These are phyloP conservation scores for Nycticebus coucang DNA, from an alignment of 2,113 vertebrate species.

Conservation along the genomic window DNA sequence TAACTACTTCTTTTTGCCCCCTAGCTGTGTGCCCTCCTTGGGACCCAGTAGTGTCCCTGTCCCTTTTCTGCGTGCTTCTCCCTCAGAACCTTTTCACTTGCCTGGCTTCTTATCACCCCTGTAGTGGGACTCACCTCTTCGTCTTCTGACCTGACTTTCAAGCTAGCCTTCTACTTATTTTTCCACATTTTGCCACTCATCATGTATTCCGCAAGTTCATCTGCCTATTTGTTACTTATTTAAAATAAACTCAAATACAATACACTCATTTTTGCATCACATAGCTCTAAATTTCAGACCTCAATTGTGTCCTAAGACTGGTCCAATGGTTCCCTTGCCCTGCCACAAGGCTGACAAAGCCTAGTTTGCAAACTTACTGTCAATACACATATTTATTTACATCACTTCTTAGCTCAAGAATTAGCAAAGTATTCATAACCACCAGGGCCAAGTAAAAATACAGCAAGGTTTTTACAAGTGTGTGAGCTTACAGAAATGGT, in stretches of 20 bases:
- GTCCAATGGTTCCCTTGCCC: neutral
- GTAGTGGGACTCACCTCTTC: neutral
- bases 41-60: neutral
- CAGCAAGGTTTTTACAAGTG: neutral
- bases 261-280: neutral
- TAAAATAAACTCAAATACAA: neutral
- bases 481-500: neutral
- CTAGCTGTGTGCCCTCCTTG: neutral
- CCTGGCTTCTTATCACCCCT: neutral
- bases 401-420: neutral
- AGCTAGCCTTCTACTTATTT: neutral
- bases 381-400: neutral
- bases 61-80: neutral
- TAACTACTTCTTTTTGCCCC: neutral
- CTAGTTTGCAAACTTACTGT: neutral
- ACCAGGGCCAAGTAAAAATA: neutral
- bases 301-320: neutral
- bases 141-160: neutral
- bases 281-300: neutral
- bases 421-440: neutral
- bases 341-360: fast-evolving
- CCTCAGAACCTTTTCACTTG: neutral
- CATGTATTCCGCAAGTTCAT: neutral
- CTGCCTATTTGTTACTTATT: neutral
- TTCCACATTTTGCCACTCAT: neutral